Base-by-base conservation (phyloP, 2,888 invertebrate species). In the Dexiosoma caninum region DNA sequence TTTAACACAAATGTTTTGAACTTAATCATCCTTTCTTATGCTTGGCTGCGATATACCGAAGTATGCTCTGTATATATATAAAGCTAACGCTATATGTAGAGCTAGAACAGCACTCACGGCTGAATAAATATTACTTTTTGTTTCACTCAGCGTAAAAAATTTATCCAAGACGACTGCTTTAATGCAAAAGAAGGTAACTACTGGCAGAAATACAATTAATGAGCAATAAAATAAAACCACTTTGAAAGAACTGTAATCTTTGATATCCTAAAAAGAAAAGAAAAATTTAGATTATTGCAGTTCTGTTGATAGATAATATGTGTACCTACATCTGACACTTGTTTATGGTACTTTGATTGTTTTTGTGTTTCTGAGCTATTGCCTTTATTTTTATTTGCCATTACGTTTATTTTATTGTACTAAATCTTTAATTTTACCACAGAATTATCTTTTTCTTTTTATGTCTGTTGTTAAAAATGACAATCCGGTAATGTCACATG, bases 11-110 rank as follows among this genome's bases (percentile, higher is more conserved):
- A 9, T 19, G 49, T 27, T 21, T 57, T 53, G 9, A 57, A 4
- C 40, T 76, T 82, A 83, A 46, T 84, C 83, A 1, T 69, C 57
- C 32, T 83, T 84, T 32, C 59, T 76, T 23, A 69, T 69, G 42
- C 37, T 59, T 16, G 55, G 4, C 37, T 27, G 10, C 10, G 19
- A 23, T 10, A 69, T 81, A 0, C 86, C 93, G 83, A 93, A 93
- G 88, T 95, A 96, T 0, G 96, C 96, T 85, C 92, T 92, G 87
- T 94, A 95, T 85, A 96, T 95, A 86, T 95, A 96, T 53, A 95
- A 90, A 27, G 94, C 96, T 77, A 96, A 88, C 2, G 95, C 95
- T 81, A 95, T 86, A 87, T 96, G 96, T 66, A 96, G 90, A 6
- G 94, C 93, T 6, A 95, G 85, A 9, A 96, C 93, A 0, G 96